Base-by-base conservation (phyloP, 2,113 vertebrate genomes). In the Entelurus aequoreus region DNA sequence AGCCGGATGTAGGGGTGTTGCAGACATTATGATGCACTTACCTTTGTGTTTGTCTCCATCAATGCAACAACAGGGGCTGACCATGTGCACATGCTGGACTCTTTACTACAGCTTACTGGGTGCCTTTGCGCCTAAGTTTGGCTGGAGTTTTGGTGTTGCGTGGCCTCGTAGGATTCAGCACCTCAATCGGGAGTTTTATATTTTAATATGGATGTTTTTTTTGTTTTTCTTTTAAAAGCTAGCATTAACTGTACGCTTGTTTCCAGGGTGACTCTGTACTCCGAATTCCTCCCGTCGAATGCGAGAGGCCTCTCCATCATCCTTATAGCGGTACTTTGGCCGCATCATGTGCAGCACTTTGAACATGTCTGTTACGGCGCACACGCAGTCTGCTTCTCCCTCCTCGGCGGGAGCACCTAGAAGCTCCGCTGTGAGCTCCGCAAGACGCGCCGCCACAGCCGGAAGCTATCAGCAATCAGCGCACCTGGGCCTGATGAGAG, bases 121-220 rank as follows among this genome's bases (percentile, higher is more conserved):
- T 16, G 89, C 93, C 5, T 94, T 97, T 8, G 90, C 94, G 0
- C 94, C 95, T 0, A 82, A 87, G 19, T 96, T 94, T 1, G 90
- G 90, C 78, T 98, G 95, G 95, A 91, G n/a, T 97, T 74, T 66
- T 97, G 82, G n/a, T n/a, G n/a, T n/a, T n/a, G n/a, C n/a, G n/a
- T n/a, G n/a, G 90, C 52, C 81, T 97, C 6, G 92, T 95, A 63
- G 95, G 95, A 57, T 91, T 96, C 36, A 72, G 87, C 92, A 37
- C 93, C 93, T 68, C 95, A 96, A 85, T 93, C 94, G 95, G 97
- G 88, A 92, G 94, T 94, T 86, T 73, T 82, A 14, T 1, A 12
- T 6, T 11, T 56, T 44, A 19, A 19, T 19, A 19, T 19, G 19
- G 19, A 19, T 19, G 19, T 19, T 19, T 19, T 19, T 19, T 19